Base-by-base conservation (phyloP, 2,113 vertebrate species). In the Rhinopomastus cyanomelas region DNA sequence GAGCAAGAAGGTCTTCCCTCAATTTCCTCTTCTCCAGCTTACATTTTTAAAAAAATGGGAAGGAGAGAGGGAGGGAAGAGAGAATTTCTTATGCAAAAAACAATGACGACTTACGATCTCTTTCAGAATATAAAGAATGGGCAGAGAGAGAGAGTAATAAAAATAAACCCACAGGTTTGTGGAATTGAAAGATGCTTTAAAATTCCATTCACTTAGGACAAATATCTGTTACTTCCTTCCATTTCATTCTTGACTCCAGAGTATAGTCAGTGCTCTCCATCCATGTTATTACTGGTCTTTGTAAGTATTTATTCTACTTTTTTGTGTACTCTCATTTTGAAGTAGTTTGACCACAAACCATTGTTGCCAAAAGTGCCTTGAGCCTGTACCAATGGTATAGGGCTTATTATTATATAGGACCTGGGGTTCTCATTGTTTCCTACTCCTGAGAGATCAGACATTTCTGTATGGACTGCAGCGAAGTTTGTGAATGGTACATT, bases 401-500 rank as follows among this genome's bases (percentile, higher is more conserved):
- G 11, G 16, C 16, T 15, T 73, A 4, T 15, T 29, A 27, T 0
- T n/a, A n/a, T n/a, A 57, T 16, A 11, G 9, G 5, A 53, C 7
- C 9, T 52, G 20, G 37, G 6, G 11, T 32, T 44, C 60, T 48
- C 12, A 27, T 4, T 29, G 8, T 20, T 74, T 57, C 18, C 26
- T 67, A 12, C 6, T 52, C 26, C 7, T 32, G 34, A 60, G 36
- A 5, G 56, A 3, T 29, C 73, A 51, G 21, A 65, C 6, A 18
- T 29, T 49, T 49, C 21, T 74, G 3, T 27, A 59, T 15, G 27
- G 57, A 44, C 11, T 84, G n/a, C 1, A 11, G 27, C 21, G 56
- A 60, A 42, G 3, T 52, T 64, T 88, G 18, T 23, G 65, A 66
- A 21, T 25, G 22, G 21, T 39, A 6, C 0, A 0, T 17, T 20